phyloP scores from a whole-genome alignment of 2,113 vertebrate genomes.

The Macrotis lagotis region DNA sequence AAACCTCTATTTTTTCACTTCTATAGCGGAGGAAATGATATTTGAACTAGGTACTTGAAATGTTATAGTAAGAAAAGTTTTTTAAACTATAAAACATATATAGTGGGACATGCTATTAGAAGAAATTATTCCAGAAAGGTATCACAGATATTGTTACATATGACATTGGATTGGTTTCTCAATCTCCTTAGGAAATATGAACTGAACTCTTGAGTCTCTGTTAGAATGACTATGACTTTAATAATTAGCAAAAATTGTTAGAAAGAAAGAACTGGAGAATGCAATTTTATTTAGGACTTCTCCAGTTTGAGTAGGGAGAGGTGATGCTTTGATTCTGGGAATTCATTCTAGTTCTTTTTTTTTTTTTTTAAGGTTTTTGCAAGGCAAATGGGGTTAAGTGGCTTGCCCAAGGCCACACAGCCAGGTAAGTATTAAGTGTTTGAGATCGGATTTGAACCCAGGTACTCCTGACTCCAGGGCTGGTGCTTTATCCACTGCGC shows the following conservation, averaged over 20 bases:
- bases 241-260: neutral
- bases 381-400: no score
- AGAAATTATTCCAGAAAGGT: neutral
- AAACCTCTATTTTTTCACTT: neutral
- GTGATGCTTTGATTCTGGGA: neutral
- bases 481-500: no score
- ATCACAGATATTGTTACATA: neutral
- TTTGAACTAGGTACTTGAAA: neutral
- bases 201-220: neutral
- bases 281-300: neutral
- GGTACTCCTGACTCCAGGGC: no score
- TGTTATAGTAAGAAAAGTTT: neutral
- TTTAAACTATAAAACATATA: neutral
- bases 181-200: neutral
- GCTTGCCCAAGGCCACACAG: no score
- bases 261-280: neutral
- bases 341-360: neutral
- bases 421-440: no score
- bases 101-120: neutral
- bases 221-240: neutral
- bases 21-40: neutral
- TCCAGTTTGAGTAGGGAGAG: neutral
- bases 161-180: neutral
- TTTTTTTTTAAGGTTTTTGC: no score
- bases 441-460: no score